Percentiles rank a stretch among this genome's conserved stretches.
These are phyloP conservation scores for Leucophenga maculata DNA, from an alignment of 2,888 invertebrate species.

Conservation along the genomic window DNA sequence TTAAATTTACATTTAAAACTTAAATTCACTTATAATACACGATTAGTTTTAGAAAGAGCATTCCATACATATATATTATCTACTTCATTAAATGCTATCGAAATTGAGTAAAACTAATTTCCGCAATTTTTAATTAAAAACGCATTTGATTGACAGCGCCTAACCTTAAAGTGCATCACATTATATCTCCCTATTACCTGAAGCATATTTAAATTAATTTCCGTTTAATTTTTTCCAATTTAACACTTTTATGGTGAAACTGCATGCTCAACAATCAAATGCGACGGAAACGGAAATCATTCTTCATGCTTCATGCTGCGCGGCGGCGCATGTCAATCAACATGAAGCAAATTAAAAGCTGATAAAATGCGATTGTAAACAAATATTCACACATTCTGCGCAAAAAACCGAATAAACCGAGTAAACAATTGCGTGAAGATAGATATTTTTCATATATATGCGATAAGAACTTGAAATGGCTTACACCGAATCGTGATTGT, in stretches of 20 bases:
- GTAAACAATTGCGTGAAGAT: constrained; percentile 1
- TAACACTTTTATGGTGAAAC: background rate
- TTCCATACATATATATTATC: too few species aligned
- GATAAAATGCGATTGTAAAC: constrained; percentile 18
- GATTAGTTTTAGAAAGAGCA: too few species aligned
- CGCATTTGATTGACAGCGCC: too few species aligned
- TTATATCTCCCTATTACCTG: too few species aligned
- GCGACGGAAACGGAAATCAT: constrained; percentile 10
- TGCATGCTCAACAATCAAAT: constrained; percentile 11
- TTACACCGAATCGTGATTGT: too few species aligned
- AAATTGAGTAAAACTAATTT: too few species aligned
- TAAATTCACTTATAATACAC: too few species aligned
- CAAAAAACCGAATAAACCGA: constrained; percentile 1
- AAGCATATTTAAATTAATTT: constrained; percentile 11
- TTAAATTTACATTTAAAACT: too few species aligned
- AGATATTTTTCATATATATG: background rate
- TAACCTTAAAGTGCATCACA: too few species aligned
- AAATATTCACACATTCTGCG: background rate
- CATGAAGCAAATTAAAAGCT: constrained; percentile 18
- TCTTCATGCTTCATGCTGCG: background rate
- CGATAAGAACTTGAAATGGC: background rate
- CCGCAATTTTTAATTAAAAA: too few species aligned
- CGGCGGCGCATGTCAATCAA: constrained; percentile 10
- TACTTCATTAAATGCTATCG: too few species aligned
- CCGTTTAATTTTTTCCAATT: background rate